A percentile compares a stretch with the other conserved stretches of the same genome.
Conservation (phyloP, 2,797 vertebrate species). For the Rhinatrema bivittatum region DNA sequence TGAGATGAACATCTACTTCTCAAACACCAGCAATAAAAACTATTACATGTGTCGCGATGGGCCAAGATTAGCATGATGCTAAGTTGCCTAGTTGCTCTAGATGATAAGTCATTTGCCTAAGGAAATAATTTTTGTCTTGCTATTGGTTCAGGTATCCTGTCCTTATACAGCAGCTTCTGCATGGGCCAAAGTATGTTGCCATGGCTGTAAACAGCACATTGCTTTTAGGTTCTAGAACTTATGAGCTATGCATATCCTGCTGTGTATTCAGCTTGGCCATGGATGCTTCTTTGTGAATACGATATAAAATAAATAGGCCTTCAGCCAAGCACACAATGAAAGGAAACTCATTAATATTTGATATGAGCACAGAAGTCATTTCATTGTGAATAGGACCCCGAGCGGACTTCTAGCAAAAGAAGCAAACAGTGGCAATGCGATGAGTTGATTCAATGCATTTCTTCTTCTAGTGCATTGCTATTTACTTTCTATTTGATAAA, state of each 20-base stretch:
- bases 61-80: conserved; percentile 11
- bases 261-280: conserved; percentile 20
- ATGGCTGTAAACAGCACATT: conserved; percentile 13
- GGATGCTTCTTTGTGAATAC: conserved; percentile 45
- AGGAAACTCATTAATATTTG: conserved; percentile 51
- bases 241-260: conserved; percentile 12
- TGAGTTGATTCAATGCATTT: too few relatives aligned
- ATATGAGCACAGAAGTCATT: conserved; percentile 36
- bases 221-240: too few relatives aligned
- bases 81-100: conserved; percentile 24
- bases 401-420: conserved; percentile 24
- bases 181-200: conserved; percentile 29
- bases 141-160: conserved; percentile 6
- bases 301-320: conserved; percentile 35
- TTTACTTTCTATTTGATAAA: conserved; percentile 1
- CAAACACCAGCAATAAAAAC: too few relatives aligned
- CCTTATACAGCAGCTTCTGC: too few relatives aligned
- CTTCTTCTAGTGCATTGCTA: neutral
- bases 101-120: conserved; percentile 36
- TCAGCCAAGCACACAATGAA: conserved; percentile 45
- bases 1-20: too few relatives aligned
- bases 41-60: conserved; percentile 19
- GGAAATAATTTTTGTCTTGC: conserved; percentile 22
- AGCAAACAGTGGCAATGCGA: conserved; percentile 18
- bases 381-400: conserved; percentile 22